These are phyloP conservation scores for Ophthalmolycus amberensis DNA, from an alignment of 2,113 vertebrate genomes.

Conservation along the genomic window DNA sequence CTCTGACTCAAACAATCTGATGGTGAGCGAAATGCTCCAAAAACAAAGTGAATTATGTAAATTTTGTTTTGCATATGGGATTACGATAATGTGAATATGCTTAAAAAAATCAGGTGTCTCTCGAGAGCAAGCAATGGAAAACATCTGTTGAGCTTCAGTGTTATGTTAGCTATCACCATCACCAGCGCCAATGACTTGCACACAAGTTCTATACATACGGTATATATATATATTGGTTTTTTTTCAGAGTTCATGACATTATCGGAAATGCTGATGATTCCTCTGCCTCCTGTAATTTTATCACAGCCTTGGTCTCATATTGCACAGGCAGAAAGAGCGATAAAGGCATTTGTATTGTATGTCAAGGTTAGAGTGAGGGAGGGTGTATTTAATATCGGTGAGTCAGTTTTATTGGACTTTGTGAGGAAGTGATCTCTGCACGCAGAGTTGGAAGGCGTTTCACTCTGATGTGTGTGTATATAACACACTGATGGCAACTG, in stretches of 20 bases:
- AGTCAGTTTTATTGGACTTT: constrained; percentile 71
- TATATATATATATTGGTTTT: background rate
- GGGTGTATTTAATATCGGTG: constrained; percentile 69
- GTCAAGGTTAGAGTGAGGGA: constrained; percentile 67
- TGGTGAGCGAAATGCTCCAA: constrained; percentile 12
- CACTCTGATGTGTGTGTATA: background rate
- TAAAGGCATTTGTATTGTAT: constrained; percentile 67
- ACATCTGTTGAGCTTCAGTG: background rate
- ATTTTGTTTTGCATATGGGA: background rate
- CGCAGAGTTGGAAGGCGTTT: constrained; percentile 13
- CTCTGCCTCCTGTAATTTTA: constrained; percentile 56
- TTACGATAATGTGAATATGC: background rate
- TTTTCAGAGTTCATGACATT: constrained; percentile 16
- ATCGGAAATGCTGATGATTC: constrained; percentile 45
- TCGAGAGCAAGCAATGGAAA: background rate
- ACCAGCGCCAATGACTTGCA: background rate
- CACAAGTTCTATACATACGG: background rate
- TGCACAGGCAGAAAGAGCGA: constrained; percentile 57
- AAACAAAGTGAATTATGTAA: background rate
- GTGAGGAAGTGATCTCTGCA: constrained; percentile 29
- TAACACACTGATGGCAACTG: background rate
- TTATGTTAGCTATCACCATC: background rate
- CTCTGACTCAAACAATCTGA: constrained; percentile 19
- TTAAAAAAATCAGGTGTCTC: background rate
- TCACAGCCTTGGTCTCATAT: constrained; percentile 51